A percentile compares a stretch with the other conserved stretches of the same genome.
These are phyloP conservation scores for Epirrhoe alternata DNA, from an alignment of 2,888 invertebrate genomes.

Conservation along the genomic window DNA sequence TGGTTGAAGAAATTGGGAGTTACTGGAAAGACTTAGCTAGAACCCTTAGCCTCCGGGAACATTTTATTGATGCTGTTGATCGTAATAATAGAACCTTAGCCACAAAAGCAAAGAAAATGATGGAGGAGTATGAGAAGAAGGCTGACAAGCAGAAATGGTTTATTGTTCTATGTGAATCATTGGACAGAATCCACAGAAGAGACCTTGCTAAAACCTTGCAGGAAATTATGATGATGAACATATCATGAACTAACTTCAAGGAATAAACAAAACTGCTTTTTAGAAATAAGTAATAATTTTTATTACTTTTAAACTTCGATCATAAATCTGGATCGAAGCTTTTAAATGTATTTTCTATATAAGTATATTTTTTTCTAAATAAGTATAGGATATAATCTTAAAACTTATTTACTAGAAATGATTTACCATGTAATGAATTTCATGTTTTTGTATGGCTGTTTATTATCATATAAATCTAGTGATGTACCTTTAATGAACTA, in stretches of 20 bases:
- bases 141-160: conserved; percentile 73
- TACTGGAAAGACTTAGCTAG: conserved; percentile 73
- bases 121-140: conserved; percentile 58
- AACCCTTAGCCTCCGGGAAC: conserved; percentile 67
- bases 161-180: conserved; percentile 67
- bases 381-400: no score
- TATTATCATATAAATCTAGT: background rate
- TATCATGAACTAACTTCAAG: conserved; percentile 45
- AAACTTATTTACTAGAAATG: no score
- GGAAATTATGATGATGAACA: conserved; percentile 72
- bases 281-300: background rate
- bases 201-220: conserved; percentile 66
- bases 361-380: no score
- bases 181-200: conserved; percentile 67
- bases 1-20: conserved; percentile 68
- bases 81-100: conserved; percentile 48
- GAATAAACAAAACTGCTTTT: background rate
- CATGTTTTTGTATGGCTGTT: background rate
- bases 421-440: background rate
- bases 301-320: no score
- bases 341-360: no score
- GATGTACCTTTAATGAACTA: background rate
- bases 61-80: conserved; percentile 70
- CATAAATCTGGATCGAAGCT: no score
- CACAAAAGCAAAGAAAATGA: conserved; percentile 61